Conservation (phyloP, 2,888 invertebrate genomes). For the Phortica magna region DNA sequence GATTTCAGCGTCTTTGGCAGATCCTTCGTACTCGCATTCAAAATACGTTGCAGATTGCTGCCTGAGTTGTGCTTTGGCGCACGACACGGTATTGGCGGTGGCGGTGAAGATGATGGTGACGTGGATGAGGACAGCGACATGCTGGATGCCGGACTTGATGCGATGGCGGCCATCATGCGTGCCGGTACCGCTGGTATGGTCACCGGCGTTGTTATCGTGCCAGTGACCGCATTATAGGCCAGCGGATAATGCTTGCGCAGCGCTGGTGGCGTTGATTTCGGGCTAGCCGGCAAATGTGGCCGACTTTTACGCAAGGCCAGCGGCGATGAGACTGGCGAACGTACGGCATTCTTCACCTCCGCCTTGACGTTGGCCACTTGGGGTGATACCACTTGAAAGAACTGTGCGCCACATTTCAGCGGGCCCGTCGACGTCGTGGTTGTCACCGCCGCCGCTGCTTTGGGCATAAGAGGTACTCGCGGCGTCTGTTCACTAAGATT, state of each 20-base stretch:
- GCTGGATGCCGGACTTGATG: slow-evolving; percentile 73
- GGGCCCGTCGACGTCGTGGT: slow-evolving; percentile 28
- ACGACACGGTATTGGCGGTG: slow-evolving; percentile 74
- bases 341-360: slow-evolving; percentile 64
- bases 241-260: slow-evolving; percentile 68
- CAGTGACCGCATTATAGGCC: slow-evolving; percentile 68
- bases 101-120: slow-evolving; percentile 75
- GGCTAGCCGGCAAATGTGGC: slow-evolving; percentile 63
- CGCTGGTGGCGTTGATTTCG: slow-evolving; percentile 72
- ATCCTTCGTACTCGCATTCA: slow-evolving; percentile 49
- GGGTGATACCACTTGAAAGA: slow-evolving; percentile 70
- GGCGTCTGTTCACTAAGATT: slow-evolving; percentile 24
- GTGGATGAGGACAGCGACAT: slow-evolving; percentile 76
- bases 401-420: slow-evolving; percentile 57
- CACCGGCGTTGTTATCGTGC: slow-evolving; percentile 61
- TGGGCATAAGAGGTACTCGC: slow-evolving; percentile 18
- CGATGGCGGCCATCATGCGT: slow-evolving; percentile 64
- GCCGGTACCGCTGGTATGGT: slow-evolving; percentile 67
- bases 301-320: slow-evolving; percentile 67
- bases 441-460: slow-evolving; percentile 14
- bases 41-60: slow-evolving; percentile 49
- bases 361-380: slow-evolving; percentile 69
- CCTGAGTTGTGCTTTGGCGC: slow-evolving; percentile 69
- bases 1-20: slow-evolving; percentile 23
- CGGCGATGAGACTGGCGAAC: slow-evolving; percentile 73